Evolutionary conservation across 35 echinoderm and acorn worm genomes (phyloP).

Genomic region (Eucidaris tribuloides): DNA sequence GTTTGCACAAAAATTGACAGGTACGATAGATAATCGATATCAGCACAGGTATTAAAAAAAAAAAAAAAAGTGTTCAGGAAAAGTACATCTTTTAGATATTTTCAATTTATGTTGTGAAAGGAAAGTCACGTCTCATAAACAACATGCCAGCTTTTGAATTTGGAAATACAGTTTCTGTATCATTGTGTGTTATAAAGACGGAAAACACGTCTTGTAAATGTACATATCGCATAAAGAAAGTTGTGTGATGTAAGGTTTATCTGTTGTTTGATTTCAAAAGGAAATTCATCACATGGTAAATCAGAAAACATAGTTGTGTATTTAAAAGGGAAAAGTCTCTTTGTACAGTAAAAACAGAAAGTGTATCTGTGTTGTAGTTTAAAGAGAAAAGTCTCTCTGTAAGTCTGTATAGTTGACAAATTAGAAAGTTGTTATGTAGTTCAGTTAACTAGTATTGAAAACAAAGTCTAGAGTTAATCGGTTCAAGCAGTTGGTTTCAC

Average conservation of each 20-base stretch:
- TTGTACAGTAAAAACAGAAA: too few species aligned
- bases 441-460: constrained; percentile 20
- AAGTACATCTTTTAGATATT: background rate
- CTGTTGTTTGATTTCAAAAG: background rate
- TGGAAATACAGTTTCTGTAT: background rate
- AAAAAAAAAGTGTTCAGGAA: background rate
- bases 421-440: background rate
- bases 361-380: background rate
- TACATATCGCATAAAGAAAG: background rate
- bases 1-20: background rate
- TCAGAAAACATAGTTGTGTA: background rate
- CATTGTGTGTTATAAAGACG: background rate
- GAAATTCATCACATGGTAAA: background rate
- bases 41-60: background rate
- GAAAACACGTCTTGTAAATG: background rate
- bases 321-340: background rate
- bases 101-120: background rate
- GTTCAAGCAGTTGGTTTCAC: background rate
- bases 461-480: background rate
- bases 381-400: background rate
- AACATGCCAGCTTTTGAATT: background rate
- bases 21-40: background rate
- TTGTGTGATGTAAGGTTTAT: background rate
- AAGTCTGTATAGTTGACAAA: background rate
- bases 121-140: background rate